phyloP scores from a whole-genome alignment of 2,888 invertebrate genomes.

The Celastrina argiolus region DNA sequence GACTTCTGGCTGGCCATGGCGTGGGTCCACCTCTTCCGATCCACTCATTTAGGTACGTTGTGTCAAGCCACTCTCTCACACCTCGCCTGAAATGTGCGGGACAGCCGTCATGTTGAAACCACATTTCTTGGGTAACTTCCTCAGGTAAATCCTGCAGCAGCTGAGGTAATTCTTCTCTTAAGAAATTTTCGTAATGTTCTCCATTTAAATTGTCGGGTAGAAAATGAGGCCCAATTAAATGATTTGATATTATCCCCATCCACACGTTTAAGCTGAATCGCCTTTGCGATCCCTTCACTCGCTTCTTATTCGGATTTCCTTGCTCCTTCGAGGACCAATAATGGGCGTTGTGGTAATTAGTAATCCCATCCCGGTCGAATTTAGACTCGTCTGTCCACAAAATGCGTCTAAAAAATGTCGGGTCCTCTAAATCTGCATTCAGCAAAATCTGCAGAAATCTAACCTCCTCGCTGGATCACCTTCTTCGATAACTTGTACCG shows the following conservation, averaged over 20 bases:
- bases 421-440: too few relatives aligned
- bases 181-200: slow-evolving; percentile 15
- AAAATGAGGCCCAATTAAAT: slow-evolving; percentile 33
- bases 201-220: slow-evolving; percentile 31
- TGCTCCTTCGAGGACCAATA: slow-evolving; percentile 29
- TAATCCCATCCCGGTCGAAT: slow-evolving; percentile 32
- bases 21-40: too few relatives aligned
- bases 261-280: slow-evolving; percentile 32
- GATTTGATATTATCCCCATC: slow-evolving; percentile 30
- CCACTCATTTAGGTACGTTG: too few relatives aligned
- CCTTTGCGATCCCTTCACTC: slow-evolving; percentile 24
- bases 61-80: too few relatives aligned
- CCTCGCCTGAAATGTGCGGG: too few relatives aligned
- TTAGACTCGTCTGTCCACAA: slow-evolving; percentile 6
- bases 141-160: not conserved
- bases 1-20: too few relatives aligned
- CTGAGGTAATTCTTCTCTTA: not conserved
- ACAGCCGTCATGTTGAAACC: not conserved
- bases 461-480: too few relatives aligned
- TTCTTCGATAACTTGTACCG: too few relatives aligned
- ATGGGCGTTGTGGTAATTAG: slow-evolving; percentile 32
- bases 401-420: too few relatives aligned
- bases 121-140: not conserved
- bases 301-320: slow-evolving; percentile 25
- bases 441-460: too few relatives aligned